Evolutionary conservation across 2,797 vertebrate species (phyloP).

Genomic region (Xenentodon cancila): DNA sequence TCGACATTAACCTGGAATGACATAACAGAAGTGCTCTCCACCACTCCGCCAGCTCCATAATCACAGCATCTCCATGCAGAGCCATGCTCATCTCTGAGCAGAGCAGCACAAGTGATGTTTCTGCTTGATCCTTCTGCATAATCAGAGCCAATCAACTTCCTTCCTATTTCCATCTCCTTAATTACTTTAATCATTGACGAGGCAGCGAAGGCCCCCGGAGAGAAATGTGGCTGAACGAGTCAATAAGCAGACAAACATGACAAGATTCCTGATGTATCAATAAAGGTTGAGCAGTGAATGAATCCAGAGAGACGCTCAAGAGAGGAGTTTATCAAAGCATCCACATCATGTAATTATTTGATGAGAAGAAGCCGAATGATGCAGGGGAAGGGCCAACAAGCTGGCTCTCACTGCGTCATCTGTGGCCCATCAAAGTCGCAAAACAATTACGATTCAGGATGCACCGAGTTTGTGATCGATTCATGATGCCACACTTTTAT

Average conservation of each 20-base stretch:
- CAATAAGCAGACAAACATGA: slow-evolving; percentile 63
- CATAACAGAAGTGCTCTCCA: slow-evolving; percentile 36
- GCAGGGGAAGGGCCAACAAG: slow-evolving; percentile 2
- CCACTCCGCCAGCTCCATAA: slow-evolving; percentile 52
- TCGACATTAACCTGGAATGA: slow-evolving; percentile 26
- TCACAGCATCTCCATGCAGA: slow-evolving; percentile 61
- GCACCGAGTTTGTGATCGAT: too few species aligned
- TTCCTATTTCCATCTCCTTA: slow-evolving; percentile 73
- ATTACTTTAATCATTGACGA: slow-evolving; percentile 70
- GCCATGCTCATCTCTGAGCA: slow-evolving; percentile 54
- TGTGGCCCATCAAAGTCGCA: too few species aligned
- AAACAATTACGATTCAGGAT: too few species aligned
- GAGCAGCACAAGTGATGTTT: slow-evolving; percentile 47
- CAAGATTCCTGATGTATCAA: slow-evolving; percentile 64
- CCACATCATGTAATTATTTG: slow-evolving; percentile 46
- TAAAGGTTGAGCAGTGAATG: slow-evolving; percentile 41
- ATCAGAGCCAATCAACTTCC: slow-evolving; percentile 74
- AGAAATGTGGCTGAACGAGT: slow-evolving; percentile 60
- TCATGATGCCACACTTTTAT: background rate
- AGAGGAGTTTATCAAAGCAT: slow-evolving; percentile 56
- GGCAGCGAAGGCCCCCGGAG: slow-evolving; percentile 60
- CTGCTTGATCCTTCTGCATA: slow-evolving; percentile 65
- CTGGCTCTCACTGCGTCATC: slow-evolving; percentile 4
- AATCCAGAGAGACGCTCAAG: slow-evolving; percentile 32
- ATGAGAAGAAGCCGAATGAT: slow-evolving; percentile 26